Evolutionary conservation across 2,113 vertebrate species (phyloP).

Genomic region (Zootoca vivipara): DNA sequence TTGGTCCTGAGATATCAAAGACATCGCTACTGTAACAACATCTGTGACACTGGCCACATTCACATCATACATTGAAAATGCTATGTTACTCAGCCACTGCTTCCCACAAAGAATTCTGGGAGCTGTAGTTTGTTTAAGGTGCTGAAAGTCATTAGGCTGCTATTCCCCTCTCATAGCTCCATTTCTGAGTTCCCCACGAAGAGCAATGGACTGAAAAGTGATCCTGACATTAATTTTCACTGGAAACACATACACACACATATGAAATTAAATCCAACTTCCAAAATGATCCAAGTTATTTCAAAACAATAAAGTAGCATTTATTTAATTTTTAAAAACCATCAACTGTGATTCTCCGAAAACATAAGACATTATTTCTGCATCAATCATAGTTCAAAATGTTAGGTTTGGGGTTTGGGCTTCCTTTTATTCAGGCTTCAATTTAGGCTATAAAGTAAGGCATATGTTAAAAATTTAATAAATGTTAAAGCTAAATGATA

Average conservation of each 20-base stretch:
- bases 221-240: background rate
- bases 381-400: background rate
- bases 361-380: constrained; percentile 5
- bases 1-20: too few relatives aligned
- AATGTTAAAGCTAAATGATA: background rate
- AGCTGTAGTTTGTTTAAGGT: too few relatives aligned
- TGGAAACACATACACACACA: background rate
- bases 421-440: background rate
- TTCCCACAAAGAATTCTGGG: too few relatives aligned
- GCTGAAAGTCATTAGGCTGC: too few relatives aligned
- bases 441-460: constrained; percentile 23
- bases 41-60: too few relatives aligned
- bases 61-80: too few relatives aligned
- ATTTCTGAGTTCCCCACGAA: too few relatives aligned
- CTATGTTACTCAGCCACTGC: too few relatives aligned
- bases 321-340: background rate
- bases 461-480: constrained; percentile 17
- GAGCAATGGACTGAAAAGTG: background rate
- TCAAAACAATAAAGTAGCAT: background rate
- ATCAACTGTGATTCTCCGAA: background rate
- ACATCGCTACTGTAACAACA: too few relatives aligned
- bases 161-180: too few relatives aligned
- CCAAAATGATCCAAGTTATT: background rate
- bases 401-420: background rate
- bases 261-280: background rate